These are phyloP conservation scores for Turritopsis dohrnii DNA, from an alignment of 30 jellyfish, hydroid and myxozoan genomes.

Conservation along the genomic window DNA sequence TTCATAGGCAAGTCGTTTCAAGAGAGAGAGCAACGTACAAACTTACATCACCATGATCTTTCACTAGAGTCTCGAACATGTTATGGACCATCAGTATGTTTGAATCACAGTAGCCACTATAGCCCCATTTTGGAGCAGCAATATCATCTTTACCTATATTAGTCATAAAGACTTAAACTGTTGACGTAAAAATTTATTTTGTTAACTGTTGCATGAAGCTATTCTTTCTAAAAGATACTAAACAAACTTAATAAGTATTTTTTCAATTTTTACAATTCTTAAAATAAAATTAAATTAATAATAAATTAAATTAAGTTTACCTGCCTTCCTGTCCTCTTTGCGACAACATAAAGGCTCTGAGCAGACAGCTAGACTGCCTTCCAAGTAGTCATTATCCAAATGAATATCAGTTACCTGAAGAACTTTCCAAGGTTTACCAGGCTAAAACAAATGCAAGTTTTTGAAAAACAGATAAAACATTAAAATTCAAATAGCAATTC, in stretches of 20 bases:
- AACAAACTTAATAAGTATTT: not conserved
- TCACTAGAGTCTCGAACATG: conserved; percentile 56
- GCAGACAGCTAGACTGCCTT: conserved; percentile 77
- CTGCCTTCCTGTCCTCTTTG: conserved; percentile 79
- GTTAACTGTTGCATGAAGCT: too few species aligned
- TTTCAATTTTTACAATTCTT: too few species aligned
- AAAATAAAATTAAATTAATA: too few species aligned
- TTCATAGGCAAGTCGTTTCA: too few species aligned
- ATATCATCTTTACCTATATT: conserved; percentile 77
- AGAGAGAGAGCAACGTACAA: not conserved
- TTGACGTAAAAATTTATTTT: too few species aligned
- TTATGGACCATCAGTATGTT: conserved; percentile 53
- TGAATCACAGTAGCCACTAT: conserved; percentile 75
- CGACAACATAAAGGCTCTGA: conserved; percentile 94
- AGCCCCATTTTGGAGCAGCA: conserved; percentile 96
- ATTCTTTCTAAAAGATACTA: too few species aligned
- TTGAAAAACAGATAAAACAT: not conserved
- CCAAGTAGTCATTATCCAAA: conserved; percentile 66
- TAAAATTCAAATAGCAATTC: too few species aligned
- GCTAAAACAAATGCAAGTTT: too few species aligned
- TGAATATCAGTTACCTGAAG: conserved; percentile 81
- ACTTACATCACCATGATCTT: conserved; percentile 50
- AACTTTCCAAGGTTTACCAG: conserved; percentile 27
- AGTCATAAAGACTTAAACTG: not conserved
- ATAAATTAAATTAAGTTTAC: too few species aligned